These are phyloP conservation scores for Eulithis testata DNA, from an alignment of 2,888 invertebrate genomes.

Conservation along the genomic window DNA sequence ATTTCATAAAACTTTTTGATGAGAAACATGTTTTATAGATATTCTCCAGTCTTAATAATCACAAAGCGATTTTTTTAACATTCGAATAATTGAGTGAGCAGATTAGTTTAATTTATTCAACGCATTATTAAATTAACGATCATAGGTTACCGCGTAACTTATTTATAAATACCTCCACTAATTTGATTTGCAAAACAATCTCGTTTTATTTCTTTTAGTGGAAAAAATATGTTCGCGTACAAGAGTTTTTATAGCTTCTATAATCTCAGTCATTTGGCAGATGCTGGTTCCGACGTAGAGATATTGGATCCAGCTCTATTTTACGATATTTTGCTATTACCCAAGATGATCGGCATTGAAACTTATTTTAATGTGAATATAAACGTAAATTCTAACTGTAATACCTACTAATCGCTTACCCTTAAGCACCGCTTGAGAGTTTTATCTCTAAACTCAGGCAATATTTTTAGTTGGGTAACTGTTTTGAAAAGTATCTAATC, in stretches of 20 bases:
- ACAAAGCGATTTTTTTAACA: not conserved
- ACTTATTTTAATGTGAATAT: constrained; percentile 26
- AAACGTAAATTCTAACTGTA: constrained; percentile 23
- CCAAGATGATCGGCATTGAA: constrained; percentile 19
- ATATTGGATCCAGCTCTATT: constrained; percentile 34
- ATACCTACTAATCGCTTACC: constrained; percentile 23
- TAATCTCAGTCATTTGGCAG: constrained; percentile 38
- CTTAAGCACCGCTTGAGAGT: constrained; percentile 20
- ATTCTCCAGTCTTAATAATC: not conserved
- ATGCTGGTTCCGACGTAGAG: constrained; percentile 29
- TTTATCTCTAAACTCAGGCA: constrained; percentile 23
- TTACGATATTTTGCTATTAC: constrained; percentile 31
- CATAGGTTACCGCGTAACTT: constrained; percentile 28
- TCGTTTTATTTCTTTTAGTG: constrained; percentile 16
- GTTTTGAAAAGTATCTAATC: constrained; percentile 22
- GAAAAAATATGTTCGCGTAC: constrained; percentile 13
- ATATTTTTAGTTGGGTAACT: constrained; percentile 19
- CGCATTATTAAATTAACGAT: constrained; percentile 10
- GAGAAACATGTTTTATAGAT: not conserved
- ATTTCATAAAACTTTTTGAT: not conserved
- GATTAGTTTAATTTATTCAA: constrained; percentile 31
- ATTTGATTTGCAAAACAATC: constrained; percentile 23
- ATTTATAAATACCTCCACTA: constrained; percentile 20
- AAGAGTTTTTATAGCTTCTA: constrained; percentile 32
- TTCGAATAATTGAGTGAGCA: constrained; percentile 17